phyloP scores from a whole-genome alignment of 2,113 vertebrate genomes.

The Albula glossodonta region DNA sequence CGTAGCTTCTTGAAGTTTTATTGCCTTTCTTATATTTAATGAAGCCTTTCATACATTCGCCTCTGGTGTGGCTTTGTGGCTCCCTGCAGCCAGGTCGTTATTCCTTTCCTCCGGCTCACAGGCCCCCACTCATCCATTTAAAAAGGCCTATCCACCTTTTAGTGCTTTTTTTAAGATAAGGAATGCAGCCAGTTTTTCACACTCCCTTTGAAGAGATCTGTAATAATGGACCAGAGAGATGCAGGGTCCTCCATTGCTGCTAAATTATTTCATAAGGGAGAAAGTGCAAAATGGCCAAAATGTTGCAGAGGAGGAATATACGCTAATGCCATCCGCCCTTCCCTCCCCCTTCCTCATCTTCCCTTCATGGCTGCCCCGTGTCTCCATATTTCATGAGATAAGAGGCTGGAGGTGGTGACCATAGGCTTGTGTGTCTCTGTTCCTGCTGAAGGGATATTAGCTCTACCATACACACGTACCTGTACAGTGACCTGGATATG shows the following conservation, averaged over 20 bases:
- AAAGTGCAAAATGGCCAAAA: conserved; percentile 24
- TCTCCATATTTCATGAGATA: neutral
- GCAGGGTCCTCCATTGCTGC: conserved; percentile 12
- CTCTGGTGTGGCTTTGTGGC: conserved; percentile 29
- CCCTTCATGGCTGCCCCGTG: conserved; percentile 21
- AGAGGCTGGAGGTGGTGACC: neutral
- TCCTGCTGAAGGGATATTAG: neutral
- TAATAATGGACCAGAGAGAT: conserved; percentile 22
- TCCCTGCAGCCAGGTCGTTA: conserved; percentile 31
- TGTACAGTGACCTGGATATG: too few species aligned
- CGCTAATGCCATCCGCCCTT: conserved; percentile 16
- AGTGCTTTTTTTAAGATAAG: conserved; percentile 25
- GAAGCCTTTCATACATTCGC: conserved; percentile 38
- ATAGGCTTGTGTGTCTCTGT: neutral
- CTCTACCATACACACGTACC: neutral
- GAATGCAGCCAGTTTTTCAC: conserved; percentile 18
- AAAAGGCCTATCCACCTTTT: conserved; percentile 30
- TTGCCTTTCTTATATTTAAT: conserved; percentile 40
- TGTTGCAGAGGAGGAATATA: conserved; percentile 32
- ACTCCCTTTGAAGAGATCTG: conserved; percentile 12
- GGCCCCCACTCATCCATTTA: conserved; percentile 29
- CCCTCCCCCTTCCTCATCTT: conserved; percentile 10
- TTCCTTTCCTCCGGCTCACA: conserved; percentile 13
- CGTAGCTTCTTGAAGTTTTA: conserved; percentile 19
- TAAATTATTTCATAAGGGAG: conserved; percentile 35